These are phyloP conservation scores for Amphipyra tragopoginis DNA, from an alignment of 2,888 invertebrate genomes.

Conservation along the genomic window DNA sequence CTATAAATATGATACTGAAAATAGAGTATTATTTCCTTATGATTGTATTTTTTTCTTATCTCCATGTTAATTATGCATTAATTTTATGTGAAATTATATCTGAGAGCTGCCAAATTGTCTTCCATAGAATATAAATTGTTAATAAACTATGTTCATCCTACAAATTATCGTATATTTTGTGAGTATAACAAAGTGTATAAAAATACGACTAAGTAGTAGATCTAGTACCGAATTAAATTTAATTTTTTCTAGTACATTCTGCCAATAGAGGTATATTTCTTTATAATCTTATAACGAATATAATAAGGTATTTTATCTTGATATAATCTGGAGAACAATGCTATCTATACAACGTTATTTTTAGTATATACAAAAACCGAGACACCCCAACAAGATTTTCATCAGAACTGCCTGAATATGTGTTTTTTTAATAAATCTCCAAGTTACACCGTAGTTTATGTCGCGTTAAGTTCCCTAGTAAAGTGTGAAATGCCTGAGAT, in stretches of 20 bases:
- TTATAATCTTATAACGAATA: no score
- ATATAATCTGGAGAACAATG: no score
- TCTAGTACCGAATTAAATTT: not conserved
- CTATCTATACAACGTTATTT: no score
- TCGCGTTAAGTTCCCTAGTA: no score
- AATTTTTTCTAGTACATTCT: not conserved
- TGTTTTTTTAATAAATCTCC: no score
- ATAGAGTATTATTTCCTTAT: constrained; percentile 2
- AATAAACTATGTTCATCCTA: constrained; percentile 22
- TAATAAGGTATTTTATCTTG: no score
- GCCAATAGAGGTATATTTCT: not conserved
- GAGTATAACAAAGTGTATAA: constrained; percentile 3
- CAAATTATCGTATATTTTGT: constrained; percentile 19
- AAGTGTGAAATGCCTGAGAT: no score
- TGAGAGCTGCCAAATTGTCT: constrained; percentile 39
- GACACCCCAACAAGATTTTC: no score
- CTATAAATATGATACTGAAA: no score
- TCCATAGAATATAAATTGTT: constrained; percentile 25
- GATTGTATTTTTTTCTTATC: not conserved
- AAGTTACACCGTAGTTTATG: no score
- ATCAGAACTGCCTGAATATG: no score
- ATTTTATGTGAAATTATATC: not conserved
- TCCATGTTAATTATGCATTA: not conserved
- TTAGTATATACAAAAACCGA: no score
- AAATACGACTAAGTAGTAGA: not conserved